Evolutionary conservation across 2,113 vertebrate species (phyloP), one percentile per base, ranked within the genome.

Genomic region (Euleptes europaea): DNA sequence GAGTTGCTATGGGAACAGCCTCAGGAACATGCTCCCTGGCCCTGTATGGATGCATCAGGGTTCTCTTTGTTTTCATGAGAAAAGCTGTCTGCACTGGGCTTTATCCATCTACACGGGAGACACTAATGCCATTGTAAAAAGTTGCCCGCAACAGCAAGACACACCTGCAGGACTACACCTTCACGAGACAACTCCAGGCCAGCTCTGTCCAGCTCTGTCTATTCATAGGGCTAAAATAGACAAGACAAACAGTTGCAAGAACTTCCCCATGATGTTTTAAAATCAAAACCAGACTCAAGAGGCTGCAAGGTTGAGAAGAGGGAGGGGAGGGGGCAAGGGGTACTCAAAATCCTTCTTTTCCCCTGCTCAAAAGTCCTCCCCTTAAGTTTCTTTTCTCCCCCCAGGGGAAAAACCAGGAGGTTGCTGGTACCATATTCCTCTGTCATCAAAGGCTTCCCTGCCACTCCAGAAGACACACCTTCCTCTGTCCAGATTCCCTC

Each of bases 1-100:
- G 2, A n/a, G 79, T 80, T 80, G 66, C 79, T 69, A 80, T 80
- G 40, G 79, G 69, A 80, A 80, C 79, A 35, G 21, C 26, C 23
- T n/a, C 42, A 80, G 44, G 65, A 69, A 49, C 65, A 69, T 38
- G 6, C 47, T 80, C n/a, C 12, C n/a, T 80, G 42, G 42, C 42
- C 26, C 42, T 80, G 17, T 44, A 35, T 69, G 66, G 63, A n/a
- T 35, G 66, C 79, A 69, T 69, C 21, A 23, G 65, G 79, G 65
- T 35, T 51, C 19, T 49, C 19, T 79, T 79, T 47, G n/a, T 49
- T 80, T 69, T 49, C n/a, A 42, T 54, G 51, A 60, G 35, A 67
- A 42, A 57, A 60, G 13, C 49, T 60, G 67, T n/a, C 42, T 35
- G 42, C 49, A 40, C n/a, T 23, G 42, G 44, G 21, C 35, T 19